Conservation (phyloP, 1,140 invertebrate species). For the Harlomillsia oculata region DNA sequence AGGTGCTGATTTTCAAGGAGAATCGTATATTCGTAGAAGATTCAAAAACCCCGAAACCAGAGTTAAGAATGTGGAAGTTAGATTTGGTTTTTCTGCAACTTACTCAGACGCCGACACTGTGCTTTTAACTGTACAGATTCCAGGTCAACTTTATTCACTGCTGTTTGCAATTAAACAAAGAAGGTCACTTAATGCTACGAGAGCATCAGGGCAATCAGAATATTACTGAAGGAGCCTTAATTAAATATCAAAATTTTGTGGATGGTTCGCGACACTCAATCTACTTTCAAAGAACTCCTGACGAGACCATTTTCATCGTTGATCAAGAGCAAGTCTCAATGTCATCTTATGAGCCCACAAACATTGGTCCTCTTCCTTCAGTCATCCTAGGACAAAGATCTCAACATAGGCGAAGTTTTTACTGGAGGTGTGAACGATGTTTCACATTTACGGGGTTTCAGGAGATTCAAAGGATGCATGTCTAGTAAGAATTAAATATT, state of each 20-base stretch:
- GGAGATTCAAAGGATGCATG: constrained; percentile 75
- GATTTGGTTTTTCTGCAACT: constrained; percentile 50
- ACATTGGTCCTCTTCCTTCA: background rate
- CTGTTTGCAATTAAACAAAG: constrained; percentile 65
- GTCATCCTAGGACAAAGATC: background rate
- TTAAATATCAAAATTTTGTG: constrained; percentile 65
- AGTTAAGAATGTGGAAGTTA: constrained; percentile 60
- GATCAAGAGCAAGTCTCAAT: constrained; percentile 63
- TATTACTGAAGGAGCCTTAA: constrained; percentile 52
- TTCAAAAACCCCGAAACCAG: constrained; percentile 52
- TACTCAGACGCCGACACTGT: constrained; percentile 27
- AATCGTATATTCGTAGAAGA: constrained; percentile 65
- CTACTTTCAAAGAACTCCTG: constrained; percentile 64
- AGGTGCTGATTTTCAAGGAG: constrained; percentile 76
- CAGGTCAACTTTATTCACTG: constrained; percentile 68
- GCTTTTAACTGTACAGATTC: constrained; percentile 39
- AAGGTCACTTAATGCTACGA: constrained; percentile 71
- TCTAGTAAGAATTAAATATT: constrained; percentile 57
- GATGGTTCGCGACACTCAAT: constrained; percentile 75
- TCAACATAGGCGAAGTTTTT: constrained; percentile 53
- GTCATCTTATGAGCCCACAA: background rate
- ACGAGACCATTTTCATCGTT: constrained; percentile 55
- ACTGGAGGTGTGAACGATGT: constrained; percentile 77
- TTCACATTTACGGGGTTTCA: constrained; percentile 62
- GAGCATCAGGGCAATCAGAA: constrained; percentile 63